These are phyloP conservation scores for Notiomystis cincta DNA, from an alignment of 2,113 vertebrate genomes.

Conservation along the genomic window DNA sequence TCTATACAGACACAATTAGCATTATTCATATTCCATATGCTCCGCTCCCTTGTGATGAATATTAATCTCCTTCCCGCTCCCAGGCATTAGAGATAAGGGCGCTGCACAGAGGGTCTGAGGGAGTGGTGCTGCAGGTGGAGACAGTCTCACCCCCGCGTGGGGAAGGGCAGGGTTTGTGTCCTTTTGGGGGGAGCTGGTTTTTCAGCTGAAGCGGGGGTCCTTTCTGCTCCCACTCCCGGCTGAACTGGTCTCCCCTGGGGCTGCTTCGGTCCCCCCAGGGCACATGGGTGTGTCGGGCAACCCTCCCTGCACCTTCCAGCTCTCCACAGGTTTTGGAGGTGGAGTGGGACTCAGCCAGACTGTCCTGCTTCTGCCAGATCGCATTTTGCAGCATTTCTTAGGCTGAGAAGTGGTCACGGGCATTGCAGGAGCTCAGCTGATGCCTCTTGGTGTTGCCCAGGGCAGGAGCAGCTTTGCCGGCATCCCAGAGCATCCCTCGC, in stretches of 20 bases:
- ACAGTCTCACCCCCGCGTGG: accelerated
- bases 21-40: constrained; percentile 74
- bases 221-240: accelerated
- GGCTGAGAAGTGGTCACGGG: background rate
- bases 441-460: background rate
- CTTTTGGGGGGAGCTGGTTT: background rate
- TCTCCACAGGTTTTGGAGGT: background rate
- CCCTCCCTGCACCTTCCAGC: background rate
- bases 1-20: constrained; percentile 71
- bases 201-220: background rate
- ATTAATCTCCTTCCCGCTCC: constrained; percentile 55
- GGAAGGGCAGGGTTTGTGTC: background rate
- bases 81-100: constrained; percentile 36
- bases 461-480: background rate
- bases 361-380: background rate
- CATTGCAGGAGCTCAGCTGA: background rate
- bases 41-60: constrained; percentile 62
- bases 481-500: background rate
- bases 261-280: background rate
- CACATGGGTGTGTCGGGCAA: background rate
- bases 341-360: background rate
- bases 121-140: background rate
- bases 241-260: background rate
- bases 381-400: background rate
- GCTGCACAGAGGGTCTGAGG: background rate